These are phyloP conservation scores for Pissodes strobi DNA, from an alignment of 1,140 invertebrate genomes.

Conservation along the genomic window DNA sequence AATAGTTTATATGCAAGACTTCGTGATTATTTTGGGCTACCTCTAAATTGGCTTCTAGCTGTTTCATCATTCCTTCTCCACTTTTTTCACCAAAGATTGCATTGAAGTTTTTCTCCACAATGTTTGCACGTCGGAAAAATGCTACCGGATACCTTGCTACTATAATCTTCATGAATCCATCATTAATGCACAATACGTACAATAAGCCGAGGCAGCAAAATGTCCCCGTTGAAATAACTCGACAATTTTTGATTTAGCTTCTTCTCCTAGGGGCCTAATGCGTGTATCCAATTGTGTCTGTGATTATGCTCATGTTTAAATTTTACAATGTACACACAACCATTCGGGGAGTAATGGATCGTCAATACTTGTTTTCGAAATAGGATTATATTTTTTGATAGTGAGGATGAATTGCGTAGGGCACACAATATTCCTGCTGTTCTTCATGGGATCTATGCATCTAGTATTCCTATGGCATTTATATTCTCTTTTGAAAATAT, in stretches of 20 bases:
- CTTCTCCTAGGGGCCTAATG: conserved; percentile 10
- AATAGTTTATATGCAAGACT: not conserved
- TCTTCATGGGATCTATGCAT: not conserved
- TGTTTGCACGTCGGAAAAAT: not conserved
- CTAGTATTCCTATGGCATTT: not conserved
- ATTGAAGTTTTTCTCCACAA: conserved; percentile 3
- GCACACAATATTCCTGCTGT: too few species aligned
- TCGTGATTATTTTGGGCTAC: conserved; percentile 5
- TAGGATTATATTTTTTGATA: too few species aligned
- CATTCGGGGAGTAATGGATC: too few species aligned
- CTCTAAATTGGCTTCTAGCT: conserved; percentile 5
- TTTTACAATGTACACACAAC: too few species aligned
- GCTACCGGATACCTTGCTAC: conserved; percentile 4
- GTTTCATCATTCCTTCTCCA: conserved; percentile 14
- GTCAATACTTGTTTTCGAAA: too few species aligned
- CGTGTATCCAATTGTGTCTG: not conserved
- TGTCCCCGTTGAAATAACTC: conserved; percentile 10
- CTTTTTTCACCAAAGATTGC: conserved; percentile 14
- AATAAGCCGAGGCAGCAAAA: not conserved
- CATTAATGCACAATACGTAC: conserved; percentile 3
- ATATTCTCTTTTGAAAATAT: too few species aligned
- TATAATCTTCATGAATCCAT: conserved; percentile 6
- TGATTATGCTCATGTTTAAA: not conserved
- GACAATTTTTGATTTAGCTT: conserved; percentile 7
- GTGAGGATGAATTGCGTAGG: too few species aligned